phyloP scores from a whole-genome alignment of 2,797 vertebrate genomes.

The Chlorospingus flavigularis region DNA sequence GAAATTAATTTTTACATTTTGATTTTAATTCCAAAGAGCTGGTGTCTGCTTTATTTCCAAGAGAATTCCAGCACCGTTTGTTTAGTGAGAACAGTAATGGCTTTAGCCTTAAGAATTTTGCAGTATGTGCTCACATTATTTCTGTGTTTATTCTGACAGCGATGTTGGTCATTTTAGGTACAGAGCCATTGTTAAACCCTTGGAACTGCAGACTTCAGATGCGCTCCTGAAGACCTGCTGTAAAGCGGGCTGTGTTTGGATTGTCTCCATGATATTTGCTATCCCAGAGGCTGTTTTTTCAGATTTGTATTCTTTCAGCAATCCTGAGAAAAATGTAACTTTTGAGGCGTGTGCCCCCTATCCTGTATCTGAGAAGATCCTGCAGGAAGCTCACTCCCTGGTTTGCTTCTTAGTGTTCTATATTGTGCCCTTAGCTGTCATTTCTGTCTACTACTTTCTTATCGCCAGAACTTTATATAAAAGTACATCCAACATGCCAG shows the following conservation, averaged over 20 bases:
- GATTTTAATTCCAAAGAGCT: background rate
- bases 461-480: slow-evolving; percentile 79
- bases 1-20: background rate
- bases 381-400: slow-evolving; percentile 79
- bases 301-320: slow-evolving; percentile 76
- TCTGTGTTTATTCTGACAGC: background rate
- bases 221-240: slow-evolving; percentile 77
- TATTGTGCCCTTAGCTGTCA: slow-evolving; percentile 76
- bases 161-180: slow-evolving; percentile 70
- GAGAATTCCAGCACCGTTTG: background rate
- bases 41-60: background rate
- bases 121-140: background rate
- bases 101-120: background rate
- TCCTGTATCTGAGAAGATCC: slow-evolving; percentile 75
- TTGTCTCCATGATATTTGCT: slow-evolving; percentile 78
- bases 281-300: slow-evolving; percentile 81
- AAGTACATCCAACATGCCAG: slow-evolving; percentile 79
- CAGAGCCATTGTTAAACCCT: slow-evolving; percentile 79
- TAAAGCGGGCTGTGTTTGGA: slow-evolving; percentile 79
- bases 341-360: slow-evolving; percentile 78
- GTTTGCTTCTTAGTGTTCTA: slow-evolving; percentile 81
- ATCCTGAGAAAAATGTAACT: slow-evolving; percentile 72
- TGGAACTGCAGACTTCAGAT: slow-evolving; percentile 78
- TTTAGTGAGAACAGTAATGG: background rate
- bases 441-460: slow-evolving; percentile 81